These are phyloP conservation scores for Montifringilla adamsi DNA, from an alignment of 2,113 vertebrate genomes.

Conservation along the genomic window DNA sequence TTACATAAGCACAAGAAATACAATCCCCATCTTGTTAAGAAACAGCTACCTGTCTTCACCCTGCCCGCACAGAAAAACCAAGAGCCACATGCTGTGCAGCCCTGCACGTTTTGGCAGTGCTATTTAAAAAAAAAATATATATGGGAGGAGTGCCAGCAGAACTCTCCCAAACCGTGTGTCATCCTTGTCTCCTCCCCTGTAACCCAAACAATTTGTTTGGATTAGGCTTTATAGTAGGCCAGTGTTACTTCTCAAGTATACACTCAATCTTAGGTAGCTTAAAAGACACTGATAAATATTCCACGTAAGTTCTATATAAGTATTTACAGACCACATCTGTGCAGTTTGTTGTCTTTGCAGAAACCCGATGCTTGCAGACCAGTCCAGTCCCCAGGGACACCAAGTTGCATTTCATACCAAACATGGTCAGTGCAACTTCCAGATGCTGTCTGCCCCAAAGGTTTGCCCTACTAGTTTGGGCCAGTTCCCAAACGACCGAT, in stretches of 20 bases:
- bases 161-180: constrained; percentile 33
- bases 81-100: constrained; percentile 18
- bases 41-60: constrained; percentile 43
- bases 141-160: constrained; percentile 11
- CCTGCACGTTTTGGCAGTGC: constrained; percentile 33
- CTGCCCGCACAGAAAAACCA: neutral
- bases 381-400: neutral
- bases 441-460: constrained; percentile 45
- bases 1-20: constrained; percentile 50
- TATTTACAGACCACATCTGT: neutral
- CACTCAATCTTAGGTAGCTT: neutral
- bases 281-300: neutral
- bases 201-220: constrained; percentile 55
- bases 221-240: constrained; percentile 1
- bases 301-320: neutral
- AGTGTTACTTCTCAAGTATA: neutral
- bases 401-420: constrained; percentile 50
- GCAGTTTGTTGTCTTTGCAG: constrained; percentile 18
- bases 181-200: neutral
- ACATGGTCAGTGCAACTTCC: constrained; percentile 48
- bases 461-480: constrained; percentile 25
- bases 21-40: constrained; percentile 40
- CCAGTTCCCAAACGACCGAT: neutral
- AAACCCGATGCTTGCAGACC: constrained; percentile 23
- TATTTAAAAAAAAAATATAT: neutral